Evolutionary conservation across 2,888 invertebrate genomes (phyloP), one percentile per base, ranked within the genome.

Genomic region (Artemia sinica): DNA sequence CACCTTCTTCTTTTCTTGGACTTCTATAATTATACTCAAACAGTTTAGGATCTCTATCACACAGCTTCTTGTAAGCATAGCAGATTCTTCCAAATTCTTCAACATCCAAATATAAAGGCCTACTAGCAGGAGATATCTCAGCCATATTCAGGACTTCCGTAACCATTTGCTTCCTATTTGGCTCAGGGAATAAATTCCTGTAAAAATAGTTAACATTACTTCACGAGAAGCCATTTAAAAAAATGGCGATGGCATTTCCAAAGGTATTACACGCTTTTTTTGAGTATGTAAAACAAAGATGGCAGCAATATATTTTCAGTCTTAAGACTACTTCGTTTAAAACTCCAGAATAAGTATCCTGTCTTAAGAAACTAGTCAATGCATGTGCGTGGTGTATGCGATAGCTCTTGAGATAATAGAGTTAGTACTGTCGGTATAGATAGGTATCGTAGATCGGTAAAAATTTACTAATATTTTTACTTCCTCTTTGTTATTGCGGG

Each of bases 1-100:
- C 28, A 28, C 28, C 28, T 28, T 28, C 28, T 28, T 28, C 28
- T 28, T 28, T 28, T 28, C 28, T 74, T 13, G 71, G 76, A 66
- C 82, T 84, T 75, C 90, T 83, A 75, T 84, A 85, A 76, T 92
- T 82, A 78, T 87, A 93, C 5, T 75, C 73, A 66, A 73, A 74
- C 8, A 81, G 73, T 10, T 75, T 75, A 8, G 78, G 76, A 63
- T 77, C 72, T 50, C 74, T 72, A 48, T 77, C 73, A 72, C 89
- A 82, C 52, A 90, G 84, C 72, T 84, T 81, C 73, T 83, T 82
- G 77, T 94, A 96, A 2, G 86, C 88, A 73, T 85, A 81, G 74
- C 88, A 86, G 69, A 96, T 77, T 73, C 86, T 82, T 10, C 84
- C 81, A 76, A 90, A 86, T 75, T 95, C 92, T 69, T 84, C 84